Evolutionary conservation across 1,140 invertebrate genomes (phyloP), one percentile per base, ranked within the genome.

Genomic region (Zeugodacus cucurbitae): DNA sequence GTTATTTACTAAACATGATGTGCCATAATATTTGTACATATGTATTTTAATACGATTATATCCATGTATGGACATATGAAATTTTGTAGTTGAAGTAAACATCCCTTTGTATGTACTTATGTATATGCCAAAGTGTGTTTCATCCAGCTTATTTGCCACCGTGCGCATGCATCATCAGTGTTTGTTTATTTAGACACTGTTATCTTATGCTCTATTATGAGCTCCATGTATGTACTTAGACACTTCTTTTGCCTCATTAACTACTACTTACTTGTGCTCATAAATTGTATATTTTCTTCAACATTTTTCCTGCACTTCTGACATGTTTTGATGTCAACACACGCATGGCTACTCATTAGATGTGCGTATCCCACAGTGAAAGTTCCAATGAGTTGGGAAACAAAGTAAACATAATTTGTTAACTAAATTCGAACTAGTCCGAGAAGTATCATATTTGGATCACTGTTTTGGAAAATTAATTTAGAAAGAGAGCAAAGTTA

Each of bases 241-340:
- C 34, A 74, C 67, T 74, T 74, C 67, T 74, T 74, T 74, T 41
- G 67, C 67, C 34, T 41, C 67, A 74, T 74, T 74, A 74, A 74
- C 34, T 74, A 37, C 67, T 74, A 74, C 67, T 74, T n/a, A 74
- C 32, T 74, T 74, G 41, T 22, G 67, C 67, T 74, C 67, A 34
- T 74, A 74, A 74, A 74, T 74, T 74, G 11, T 41, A 2, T 37
- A 67, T 37, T 74, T 62, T 37, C 67, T 34, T 29, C 10, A 17
- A 17, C 29, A 26, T 67, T 34, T 14, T 67, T 32, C 26, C 1
- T 34, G 29, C 4, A 54, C 48, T 54, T 54, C 14, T 54, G 48
- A 17, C 48, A 17, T 34, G 26, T 67, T 67, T 29, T 67, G 64
- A 26, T 67, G 64, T 67, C 64, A 67, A 26, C 14, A 14, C 3